Evolutionary conservation across 2,888 invertebrate species (phyloP), one percentile per base, ranked within the genome.

Genomic region (Volucella zonaria): DNA sequence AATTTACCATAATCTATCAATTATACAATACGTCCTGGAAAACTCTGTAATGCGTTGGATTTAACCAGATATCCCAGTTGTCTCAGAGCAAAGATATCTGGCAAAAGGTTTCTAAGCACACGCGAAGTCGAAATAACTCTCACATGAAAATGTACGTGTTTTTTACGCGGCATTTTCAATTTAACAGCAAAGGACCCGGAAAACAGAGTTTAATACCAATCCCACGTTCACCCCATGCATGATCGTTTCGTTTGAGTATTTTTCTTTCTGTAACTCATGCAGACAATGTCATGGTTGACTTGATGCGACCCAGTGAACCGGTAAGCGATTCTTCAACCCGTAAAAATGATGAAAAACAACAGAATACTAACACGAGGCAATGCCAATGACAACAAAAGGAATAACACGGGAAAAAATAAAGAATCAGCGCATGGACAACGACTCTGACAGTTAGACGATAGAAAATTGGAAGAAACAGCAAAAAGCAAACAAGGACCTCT

Each of bases 291-390:
- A 73, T 82, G 66, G 31, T 82, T 68, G 73, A 74, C 58, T 74
- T 74, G 67, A 52, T 18, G 61, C 73, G 38, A 61, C 58, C 73
- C 82, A 78, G 54, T 82, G 82, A 73, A 78, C 67, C 51, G 64
- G 11, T 15, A 68, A 73, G 61, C 47, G 42, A 77, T 82, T 82
- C 78, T 78, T 61, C 59, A 59, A 59, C 67, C 64, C 52, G 59
- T 45, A 59, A 62, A 58, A 68, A 56, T 42, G 47, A 61, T 42
- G 66, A 67, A 73, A 59, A 71, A 77, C 68, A 82, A 56, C 61
- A 61, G 42, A 64, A 61, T 51, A 58, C 62, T 51, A 62, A 71
- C 62, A 43, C 49, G 43, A 42, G 45, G 10, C 45, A 70, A 52
- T 54, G 9, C 12, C 43, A 56, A 43, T 38, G 18, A 42, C 10